Evolutionary conservation across 2,797 vertebrate genomes (phyloP).

Genomic region (Pachyuromys duprasi): DNA sequence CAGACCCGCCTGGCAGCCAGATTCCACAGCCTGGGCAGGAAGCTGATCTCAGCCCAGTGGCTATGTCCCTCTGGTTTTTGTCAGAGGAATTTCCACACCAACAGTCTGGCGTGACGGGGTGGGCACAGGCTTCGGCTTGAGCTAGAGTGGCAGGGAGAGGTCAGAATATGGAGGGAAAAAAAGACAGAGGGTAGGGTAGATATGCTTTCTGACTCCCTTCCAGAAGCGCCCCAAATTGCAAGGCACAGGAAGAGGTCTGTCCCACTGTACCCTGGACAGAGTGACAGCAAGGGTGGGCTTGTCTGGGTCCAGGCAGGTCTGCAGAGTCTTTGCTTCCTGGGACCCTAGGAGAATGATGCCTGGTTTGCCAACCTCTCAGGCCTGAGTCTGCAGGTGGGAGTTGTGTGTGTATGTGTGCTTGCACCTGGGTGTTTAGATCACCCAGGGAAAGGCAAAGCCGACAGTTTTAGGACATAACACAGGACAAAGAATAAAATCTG

Average conservation of each 20-base stretch:
- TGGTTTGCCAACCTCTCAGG: conserved; percentile 19
- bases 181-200: neutral
- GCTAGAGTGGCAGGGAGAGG: neutral
- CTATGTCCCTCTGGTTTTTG: conserved; percentile 54
- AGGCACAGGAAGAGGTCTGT: neutral
- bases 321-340: neutral
- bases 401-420: neutral
- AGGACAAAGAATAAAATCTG: neutral
- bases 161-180: neutral
- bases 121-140: neutral
- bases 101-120: neutral
- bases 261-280: neutral
- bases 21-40: conserved; percentile 68
- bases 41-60: conserved; percentile 58
- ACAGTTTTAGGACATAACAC: neutral
- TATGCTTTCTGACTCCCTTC: neutral
- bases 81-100: conserved; percentile 51
- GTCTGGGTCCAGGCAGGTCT: conserved; percentile 53
- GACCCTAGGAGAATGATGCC: neutral
- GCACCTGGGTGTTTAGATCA: neutral
- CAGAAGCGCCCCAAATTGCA: neutral
- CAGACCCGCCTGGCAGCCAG: conserved; percentile 69
- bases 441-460: neutral
- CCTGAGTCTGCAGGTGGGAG: neutral
- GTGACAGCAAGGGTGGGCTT: neutral